Conservation (phyloP, 2,797 vertebrate species). For the Crenichthys baileyi region DNA sequence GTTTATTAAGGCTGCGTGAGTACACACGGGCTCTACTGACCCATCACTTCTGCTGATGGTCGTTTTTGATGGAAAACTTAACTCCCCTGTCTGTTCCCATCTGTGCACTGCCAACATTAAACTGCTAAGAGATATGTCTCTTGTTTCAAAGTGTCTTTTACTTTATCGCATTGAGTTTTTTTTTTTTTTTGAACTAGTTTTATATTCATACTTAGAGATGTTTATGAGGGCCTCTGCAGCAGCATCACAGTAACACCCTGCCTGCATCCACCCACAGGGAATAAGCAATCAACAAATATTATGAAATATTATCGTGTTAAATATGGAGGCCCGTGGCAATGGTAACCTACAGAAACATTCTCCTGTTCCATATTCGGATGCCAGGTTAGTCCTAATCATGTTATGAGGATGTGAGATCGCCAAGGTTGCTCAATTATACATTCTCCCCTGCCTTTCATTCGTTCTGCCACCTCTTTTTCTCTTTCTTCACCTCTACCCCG, state of each 20-base stretch:
- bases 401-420: conserved; percentile 73
- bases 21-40: conserved; percentile 45
- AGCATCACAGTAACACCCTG: conserved; percentile 33
- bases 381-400: conserved; percentile 78
- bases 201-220: conserved; percentile 28
- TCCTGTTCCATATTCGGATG: conserved; percentile 73
- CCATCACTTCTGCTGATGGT: conserved; percentile 46
- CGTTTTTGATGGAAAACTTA: conserved; percentile 24
- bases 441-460: conserved; percentile 74
- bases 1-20: conserved; percentile 50
- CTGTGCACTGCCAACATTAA: background rate
- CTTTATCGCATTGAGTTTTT: background rate
- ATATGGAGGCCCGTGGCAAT: conserved; percentile 57
- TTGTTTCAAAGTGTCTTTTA: conserved; percentile 4
- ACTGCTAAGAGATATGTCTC: conserved; percentile 14
- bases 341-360: conserved; percentile 62
- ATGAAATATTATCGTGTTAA: conserved; percentile 68
- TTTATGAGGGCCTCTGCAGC: conserved; percentile 22
- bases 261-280: conserved; percentile 55
- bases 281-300: conserved; percentile 64
- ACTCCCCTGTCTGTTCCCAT: conserved; percentile 19
- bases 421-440: conserved; percentile 79
- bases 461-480: conserved; percentile 71
- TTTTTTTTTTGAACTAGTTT: conserved; percentile 32
- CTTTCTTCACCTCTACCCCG: conserved; percentile 74